Percentiles rank a stretch among this genome's conserved stretches.
Conservation (phyloP, 2,113 vertebrate species). For the Pedionomus torquatus region DNA sequence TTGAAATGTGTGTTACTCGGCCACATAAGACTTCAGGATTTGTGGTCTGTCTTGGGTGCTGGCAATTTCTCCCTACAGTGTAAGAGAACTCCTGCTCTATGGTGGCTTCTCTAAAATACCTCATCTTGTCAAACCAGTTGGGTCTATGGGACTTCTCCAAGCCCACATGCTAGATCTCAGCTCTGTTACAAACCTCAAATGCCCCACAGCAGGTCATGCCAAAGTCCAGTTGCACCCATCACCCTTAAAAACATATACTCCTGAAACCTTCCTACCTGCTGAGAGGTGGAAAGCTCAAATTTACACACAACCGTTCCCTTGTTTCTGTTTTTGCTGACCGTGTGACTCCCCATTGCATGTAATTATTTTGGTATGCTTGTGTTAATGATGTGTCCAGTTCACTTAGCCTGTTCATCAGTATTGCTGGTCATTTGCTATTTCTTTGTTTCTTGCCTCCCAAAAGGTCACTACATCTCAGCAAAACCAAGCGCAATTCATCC, state of each 20-base stretch:
- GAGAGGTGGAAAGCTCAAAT: neutral
- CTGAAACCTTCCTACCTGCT: neutral
- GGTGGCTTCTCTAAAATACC: neutral
- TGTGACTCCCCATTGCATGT: neutral
- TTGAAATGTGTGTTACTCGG: neutral
- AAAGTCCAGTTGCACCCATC: fast-evolving
- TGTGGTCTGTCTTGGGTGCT: neutral
- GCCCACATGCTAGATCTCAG: neutral
- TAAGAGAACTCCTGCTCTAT: neutral
- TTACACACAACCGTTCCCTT: neutral
- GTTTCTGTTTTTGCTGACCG: slow-evolving; percentile 11
- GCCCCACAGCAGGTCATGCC: fast-evolving
- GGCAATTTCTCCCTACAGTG: neutral
- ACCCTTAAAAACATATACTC: neutral
- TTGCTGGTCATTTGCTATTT: slow-evolving; percentile 11
- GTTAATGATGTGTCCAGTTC: slow-evolving; percentile 34
- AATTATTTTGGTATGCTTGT: slow-evolving; percentile 39
- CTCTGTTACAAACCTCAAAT: neutral
- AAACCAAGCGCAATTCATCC: slow-evolving; percentile 41
- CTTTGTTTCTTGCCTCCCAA: slow-evolving; percentile 40
- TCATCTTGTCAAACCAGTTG: neutral
- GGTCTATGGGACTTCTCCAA: neutral
- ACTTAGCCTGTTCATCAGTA: slow-evolving; percentile 62
- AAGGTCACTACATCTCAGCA: slow-evolving; percentile 65
- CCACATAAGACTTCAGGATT: neutral